Base-by-base conservation (phyloP, 1,140 invertebrate genomes). In the Musca vetustissima region DNA sequence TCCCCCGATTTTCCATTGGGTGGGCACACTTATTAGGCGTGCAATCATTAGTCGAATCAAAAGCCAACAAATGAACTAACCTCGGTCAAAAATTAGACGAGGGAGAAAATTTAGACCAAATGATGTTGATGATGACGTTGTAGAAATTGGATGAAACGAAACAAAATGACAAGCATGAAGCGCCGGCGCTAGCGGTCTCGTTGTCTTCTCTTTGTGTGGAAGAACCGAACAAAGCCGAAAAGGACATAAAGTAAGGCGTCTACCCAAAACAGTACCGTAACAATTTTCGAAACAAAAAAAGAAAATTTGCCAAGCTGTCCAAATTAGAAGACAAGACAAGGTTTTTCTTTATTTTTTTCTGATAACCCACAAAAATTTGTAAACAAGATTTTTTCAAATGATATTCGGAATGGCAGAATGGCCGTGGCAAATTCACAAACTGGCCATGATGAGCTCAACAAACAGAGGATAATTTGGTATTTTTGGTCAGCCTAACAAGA, bases 301-400 rank as follows among this genome's bases (percentile, higher is more conserved):
- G 77, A 71, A 68, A 76, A 75, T 77, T 79, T 74, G 77, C 75
- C 73, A 79, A 78, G 68, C 74, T 75, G 74, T 76, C 76, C 75
- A 19, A n/a, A n/a, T n/a, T n/a, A n/a, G n/a, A n/a, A n/a, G n/a
- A 50, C 49, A 50, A 50, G 19, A 43, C 36, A 7, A 11, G 36
- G 36, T 43, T 43, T 6, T 43, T n/a, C n/a, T n/a, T n/a, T n/a
- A n/a, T n/a, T n/a, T 43, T 43, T 6, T 43, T 4, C 11, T 43
- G 36, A 43, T 43, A 43, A 11, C 6, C 36, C 49, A 19, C n/a
- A 57, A 57, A 57, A 43, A 4, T n/a, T 64, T 32, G 28, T 66
- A 77, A 79, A 79, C 77, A 79, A 79, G 77, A 79, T 79, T 75
- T 68, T 75, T 50, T 73, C 79, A 72, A 74, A 71, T 74, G 77